phyloP scores from a whole-genome alignment of 2,113 vertebrate genomes.

The Alaudala cheleensis region DNA sequence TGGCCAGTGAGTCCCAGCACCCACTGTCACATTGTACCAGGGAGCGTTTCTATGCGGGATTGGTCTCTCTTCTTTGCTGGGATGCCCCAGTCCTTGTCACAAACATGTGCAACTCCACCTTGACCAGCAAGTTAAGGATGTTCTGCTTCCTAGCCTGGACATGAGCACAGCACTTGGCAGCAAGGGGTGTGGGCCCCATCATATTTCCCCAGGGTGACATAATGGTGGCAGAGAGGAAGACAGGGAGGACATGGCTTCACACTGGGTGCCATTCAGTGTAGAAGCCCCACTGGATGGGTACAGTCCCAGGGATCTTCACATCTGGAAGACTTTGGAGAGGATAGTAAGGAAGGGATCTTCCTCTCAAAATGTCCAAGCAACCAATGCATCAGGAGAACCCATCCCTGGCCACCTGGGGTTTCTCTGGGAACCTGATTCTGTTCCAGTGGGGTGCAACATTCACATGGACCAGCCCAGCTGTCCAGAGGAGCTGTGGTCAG shows the following conservation, averaged over 20 bases:
- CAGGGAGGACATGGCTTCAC: neutral
- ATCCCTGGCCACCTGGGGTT: neutral
- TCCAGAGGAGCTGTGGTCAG: rapidly evolving
- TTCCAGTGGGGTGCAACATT: neutral
- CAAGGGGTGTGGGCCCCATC: neutral
- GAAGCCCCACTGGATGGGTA: neutral
- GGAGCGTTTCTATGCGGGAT: neutral
- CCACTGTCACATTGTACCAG: rapidly evolving
- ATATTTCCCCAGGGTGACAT: neutral
- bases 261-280: rapidly evolving
- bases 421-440: neutral
- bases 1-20: neutral
- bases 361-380: neutral
- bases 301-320: neutral
- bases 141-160: neutral
- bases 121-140: neutral
- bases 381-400: neutral
- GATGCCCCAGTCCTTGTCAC: neutral
- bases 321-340: neutral
- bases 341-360: neutral
- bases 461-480: neutral
- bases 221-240: neutral
- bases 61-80: neutral
- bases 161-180: neutral
- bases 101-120: neutral